Evolutionary conservation across 1,140 invertebrate genomes (phyloP).

Genomic region (Atopsyche davidsoni): DNA sequence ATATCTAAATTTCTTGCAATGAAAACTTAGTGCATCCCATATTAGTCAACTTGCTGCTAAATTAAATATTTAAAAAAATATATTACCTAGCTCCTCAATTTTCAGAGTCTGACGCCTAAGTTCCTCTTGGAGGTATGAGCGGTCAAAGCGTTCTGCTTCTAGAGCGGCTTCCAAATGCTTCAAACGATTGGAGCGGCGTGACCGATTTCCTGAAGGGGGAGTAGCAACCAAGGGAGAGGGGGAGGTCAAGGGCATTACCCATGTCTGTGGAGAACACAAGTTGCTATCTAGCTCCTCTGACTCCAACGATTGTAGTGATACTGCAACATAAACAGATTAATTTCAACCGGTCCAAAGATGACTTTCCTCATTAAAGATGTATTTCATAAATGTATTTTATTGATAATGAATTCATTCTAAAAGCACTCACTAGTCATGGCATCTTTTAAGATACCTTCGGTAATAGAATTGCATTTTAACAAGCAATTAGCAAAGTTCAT

Average conservation of each 20-base stretch:
- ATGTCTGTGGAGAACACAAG: background rate
- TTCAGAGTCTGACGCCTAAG: slow-evolving; percentile 4
- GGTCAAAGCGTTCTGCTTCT: slow-evolving; percentile 26
- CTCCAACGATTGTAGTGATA: background rate
- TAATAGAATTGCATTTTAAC: slow-evolving; percentile 20
- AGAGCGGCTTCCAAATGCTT: slow-evolving; percentile 21
- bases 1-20: too few relatives aligned
- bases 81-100: slow-evolving; percentile 22
- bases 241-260: slow-evolving; percentile 1
- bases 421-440: slow-evolving; percentile 16
- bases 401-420: background rate
- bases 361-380: background rate
- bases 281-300: background rate
- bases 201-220: background rate
- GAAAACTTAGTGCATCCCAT: too few relatives aligned
- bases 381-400: background rate
- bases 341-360: background rate
- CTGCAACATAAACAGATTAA: background rate
- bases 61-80: slow-evolving; percentile 1
- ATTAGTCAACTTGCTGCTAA: too few relatives aligned
- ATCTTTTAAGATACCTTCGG: slow-evolving; percentile 12
- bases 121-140: slow-evolving; percentile 25
- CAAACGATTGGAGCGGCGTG: slow-evolving; percentile 14
- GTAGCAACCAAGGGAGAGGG: slow-evolving; percentile 1
- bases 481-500: slow-evolving; percentile 22